A percentile compares a stretch with the other conserved stretches of the same genome.
These are phyloP conservation scores for Phaonia tiefii DNA, from an alignment of 2,888 invertebrate genomes.

Conservation along the genomic window DNA sequence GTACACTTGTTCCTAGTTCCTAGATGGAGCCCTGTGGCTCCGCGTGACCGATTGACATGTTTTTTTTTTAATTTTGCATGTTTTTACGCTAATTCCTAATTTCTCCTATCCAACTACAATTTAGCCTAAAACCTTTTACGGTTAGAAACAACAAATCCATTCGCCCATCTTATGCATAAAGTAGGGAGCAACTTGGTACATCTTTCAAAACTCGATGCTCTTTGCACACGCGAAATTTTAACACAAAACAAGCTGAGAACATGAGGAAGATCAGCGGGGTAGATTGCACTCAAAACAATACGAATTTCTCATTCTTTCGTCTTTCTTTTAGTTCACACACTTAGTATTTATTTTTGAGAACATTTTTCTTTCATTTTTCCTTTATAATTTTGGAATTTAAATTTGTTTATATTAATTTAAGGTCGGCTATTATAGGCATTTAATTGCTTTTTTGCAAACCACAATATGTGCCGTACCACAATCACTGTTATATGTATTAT, in stretches of 20 bases:
- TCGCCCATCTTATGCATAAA: no score
- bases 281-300: constrained; percentile 1
- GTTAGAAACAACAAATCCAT: no score
- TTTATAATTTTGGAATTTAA: neutral
- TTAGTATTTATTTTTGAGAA: constrained; percentile 18
- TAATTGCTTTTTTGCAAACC: neutral
- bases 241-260: constrained; percentile 11
- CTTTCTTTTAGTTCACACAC: constrained; percentile 21
- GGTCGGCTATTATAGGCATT: constrained; percentile 1
- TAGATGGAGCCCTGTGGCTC: no score
- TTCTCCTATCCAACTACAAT: no score
- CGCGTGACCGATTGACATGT: no score
- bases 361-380: neutral
- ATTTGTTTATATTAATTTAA: constrained; percentile 31
- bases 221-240: constrained; percentile 47
- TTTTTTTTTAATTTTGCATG: no score
- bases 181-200: neutral
- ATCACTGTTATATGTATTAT: no score
- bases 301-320: constrained; percentile 18
- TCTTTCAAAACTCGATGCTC: neutral
- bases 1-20: no score
- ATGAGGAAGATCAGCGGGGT: constrained; percentile 18
- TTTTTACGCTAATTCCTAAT: no score
- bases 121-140: no score
- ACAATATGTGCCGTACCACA: neutral